Evolutionary conservation across 2,797 vertebrate genomes (phyloP).

Genomic region (Liasis olivaceus): DNA sequence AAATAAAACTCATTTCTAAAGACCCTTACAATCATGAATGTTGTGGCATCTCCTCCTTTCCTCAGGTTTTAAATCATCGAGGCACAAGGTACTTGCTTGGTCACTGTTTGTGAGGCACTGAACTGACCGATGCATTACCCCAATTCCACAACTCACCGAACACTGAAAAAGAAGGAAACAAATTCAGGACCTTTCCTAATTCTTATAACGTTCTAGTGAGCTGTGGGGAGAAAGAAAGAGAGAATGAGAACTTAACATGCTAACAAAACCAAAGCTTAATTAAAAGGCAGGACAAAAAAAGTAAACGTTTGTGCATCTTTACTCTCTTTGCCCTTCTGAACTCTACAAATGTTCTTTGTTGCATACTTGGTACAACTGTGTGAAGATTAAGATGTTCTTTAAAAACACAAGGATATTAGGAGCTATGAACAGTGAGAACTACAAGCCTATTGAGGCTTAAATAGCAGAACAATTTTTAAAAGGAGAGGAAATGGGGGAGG

Average conservation of each 20-base stretch:
- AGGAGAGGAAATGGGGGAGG: neutral
- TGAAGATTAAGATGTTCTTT: neutral
- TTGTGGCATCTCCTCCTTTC: slow-evolving; percentile 82
- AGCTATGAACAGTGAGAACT: neutral
- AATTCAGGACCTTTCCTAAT: neutral
- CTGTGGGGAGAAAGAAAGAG: neutral
- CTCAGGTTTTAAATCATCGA: slow-evolving; percentile 78
- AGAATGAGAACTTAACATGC: neutral
- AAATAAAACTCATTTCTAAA: neutral
- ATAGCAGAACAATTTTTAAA: neutral
- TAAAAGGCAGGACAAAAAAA: neutral
- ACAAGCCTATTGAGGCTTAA: neutral
- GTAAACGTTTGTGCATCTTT: neutral
- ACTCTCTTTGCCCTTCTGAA: neutral
- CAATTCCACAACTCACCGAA: slow-evolving; percentile 85
- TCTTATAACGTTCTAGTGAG: slow-evolving; percentile 5
- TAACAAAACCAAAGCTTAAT: neutral
- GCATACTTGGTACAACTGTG: neutral
- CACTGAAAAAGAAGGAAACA: slow-evolving; percentile 77
- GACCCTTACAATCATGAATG: slow-evolving; percentile 82
- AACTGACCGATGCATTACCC: slow-evolving; percentile 87
- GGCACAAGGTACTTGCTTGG: slow-evolving; percentile 79
- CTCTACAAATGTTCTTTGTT: neutral
- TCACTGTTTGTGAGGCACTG: slow-evolving; percentile 83
- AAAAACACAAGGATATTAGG: neutral